A percentile compares a stretch with the other conserved stretches of the same genome.
Conservation (phyloP, 1,140 invertebrate genomes). For the Antheraea mylitta region DNA sequence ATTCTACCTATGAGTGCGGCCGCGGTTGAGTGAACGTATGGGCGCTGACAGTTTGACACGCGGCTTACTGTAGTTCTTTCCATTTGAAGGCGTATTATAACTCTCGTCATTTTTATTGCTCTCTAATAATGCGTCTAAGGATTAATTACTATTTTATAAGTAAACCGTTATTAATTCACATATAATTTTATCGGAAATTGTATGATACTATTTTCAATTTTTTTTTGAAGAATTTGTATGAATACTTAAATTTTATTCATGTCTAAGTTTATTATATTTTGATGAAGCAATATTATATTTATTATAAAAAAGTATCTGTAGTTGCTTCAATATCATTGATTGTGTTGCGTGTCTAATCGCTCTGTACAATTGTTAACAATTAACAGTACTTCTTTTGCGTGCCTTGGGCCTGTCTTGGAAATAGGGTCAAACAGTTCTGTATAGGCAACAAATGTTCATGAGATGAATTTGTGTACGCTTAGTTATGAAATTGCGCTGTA, state of each 20-base stretch:
- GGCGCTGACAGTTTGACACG: constrained; percentile 24
- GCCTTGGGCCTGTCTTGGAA: constrained; percentile 55
- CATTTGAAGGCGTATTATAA: constrained; percentile 31
- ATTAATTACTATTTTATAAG: background rate
- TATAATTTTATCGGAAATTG: too few relatives aligned
- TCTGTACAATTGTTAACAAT: constrained; percentile 70
- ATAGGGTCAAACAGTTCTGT: constrained; percentile 53
- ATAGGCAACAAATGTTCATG: background rate
- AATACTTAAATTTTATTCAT: too few relatives aligned
- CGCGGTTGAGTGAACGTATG: constrained; percentile 39
- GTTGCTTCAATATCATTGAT: constrained; percentile 21
- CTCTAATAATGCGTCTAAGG: background rate
- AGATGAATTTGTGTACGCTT: background rate
- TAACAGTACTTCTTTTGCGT: constrained; percentile 71
- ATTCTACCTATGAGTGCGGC: constrained; percentile 46
- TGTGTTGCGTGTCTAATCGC: constrained; percentile 54
- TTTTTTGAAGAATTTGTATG: too few relatives aligned
- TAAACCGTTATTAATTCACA: background rate
- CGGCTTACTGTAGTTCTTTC: constrained; percentile 41
- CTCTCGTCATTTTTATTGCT: background rate
- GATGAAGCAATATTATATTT: background rate
- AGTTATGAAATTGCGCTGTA: background rate
- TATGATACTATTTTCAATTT: too few relatives aligned
- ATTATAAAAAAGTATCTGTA: background rate
- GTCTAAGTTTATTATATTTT: too few relatives aligned